Percentiles rank a stretch among this genome's conserved stretches.
Evolutionary conservation across 2,797 vertebrate species (phyloP).

Genomic region (Hemitrygon akajei): DNA sequence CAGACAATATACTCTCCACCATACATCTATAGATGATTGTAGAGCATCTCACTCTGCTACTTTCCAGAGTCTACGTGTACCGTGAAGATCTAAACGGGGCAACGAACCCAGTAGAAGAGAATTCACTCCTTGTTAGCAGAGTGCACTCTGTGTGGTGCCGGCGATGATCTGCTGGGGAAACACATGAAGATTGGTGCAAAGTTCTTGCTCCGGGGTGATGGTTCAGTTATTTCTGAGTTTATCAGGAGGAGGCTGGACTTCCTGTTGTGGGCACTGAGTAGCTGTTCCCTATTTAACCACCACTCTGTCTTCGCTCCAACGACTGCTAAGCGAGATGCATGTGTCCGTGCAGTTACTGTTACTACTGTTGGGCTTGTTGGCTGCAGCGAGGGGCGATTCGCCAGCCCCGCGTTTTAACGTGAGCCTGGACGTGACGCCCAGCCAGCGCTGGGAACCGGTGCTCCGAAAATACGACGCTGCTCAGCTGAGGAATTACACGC

Average conservation of each 20-base stretch:
- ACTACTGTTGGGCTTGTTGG: conserved; percentile 36
- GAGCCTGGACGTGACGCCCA: conserved; percentile 53
- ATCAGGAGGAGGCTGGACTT: background rate
- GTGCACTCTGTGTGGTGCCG: too few relatives aligned
- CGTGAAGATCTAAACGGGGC: too few relatives aligned
- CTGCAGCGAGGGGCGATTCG: background rate
- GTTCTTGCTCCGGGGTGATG: background rate
- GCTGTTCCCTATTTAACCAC: too few relatives aligned
- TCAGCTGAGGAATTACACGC: conserved; percentile 46
- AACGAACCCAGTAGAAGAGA: too few relatives aligned
- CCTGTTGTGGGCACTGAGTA: background rate
- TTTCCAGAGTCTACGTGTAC: too few relatives aligned
- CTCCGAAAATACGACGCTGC: conserved; percentile 48
- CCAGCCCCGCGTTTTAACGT: conserved; percentile 46
- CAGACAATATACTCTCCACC: too few relatives aligned
- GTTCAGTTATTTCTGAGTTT: background rate
- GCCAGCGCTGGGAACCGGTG: conserved; percentile 53
- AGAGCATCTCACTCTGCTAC: too few relatives aligned
- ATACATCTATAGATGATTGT: too few relatives aligned
- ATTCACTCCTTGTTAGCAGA: too few relatives aligned
- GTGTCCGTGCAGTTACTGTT: background rate
- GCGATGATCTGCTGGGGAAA: background rate
- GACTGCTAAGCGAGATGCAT: background rate
- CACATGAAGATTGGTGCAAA: background rate
- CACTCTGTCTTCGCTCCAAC: too few relatives aligned